These are phyloP conservation scores for Metridium senile DNA, from an alignment of 92 coral and sea anemone genomes.

Conservation along the genomic window DNA sequence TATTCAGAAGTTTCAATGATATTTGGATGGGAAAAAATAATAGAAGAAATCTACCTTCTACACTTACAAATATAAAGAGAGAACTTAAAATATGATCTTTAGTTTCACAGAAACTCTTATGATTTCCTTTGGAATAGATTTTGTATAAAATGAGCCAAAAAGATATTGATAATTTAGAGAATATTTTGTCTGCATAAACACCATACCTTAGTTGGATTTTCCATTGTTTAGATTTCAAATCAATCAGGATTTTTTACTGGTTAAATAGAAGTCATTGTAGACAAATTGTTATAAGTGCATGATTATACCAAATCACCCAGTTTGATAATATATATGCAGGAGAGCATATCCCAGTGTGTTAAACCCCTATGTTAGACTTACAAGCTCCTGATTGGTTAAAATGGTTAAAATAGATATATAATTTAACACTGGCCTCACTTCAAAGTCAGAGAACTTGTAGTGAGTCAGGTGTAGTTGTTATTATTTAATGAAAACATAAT, in stretches of 20 bases:
- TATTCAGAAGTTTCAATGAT: not conserved
- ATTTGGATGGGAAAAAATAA: slow-evolving; percentile 2
- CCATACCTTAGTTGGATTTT: slow-evolving; percentile 1
- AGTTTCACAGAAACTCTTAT: no score
- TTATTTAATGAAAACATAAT: not conserved
- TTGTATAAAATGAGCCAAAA: not conserved
- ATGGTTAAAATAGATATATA: not conserved
- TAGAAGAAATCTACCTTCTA: not conserved
- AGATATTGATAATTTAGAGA: no score
- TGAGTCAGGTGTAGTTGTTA: not conserved
- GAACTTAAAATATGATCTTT: not conserved
- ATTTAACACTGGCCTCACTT: not conserved
- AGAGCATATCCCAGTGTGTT: not conserved
- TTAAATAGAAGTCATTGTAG: not conserved
- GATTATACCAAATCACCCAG: not conserved
- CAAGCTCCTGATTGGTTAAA: not conserved
- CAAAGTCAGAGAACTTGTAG: not conserved
- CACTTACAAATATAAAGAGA: not conserved
- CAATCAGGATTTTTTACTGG: not conserved
- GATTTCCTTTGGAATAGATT: not conserved
- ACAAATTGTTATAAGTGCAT: not conserved
- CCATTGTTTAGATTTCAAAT: not conserved
- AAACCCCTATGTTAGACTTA: not conserved
- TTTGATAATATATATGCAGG: not conserved
- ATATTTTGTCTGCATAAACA: no score